These are phyloP conservation scores for Ctenochaetus hawaiiensis DNA, from an alignment of 2,797 vertebrate species.

Conservation along the genomic window DNA sequence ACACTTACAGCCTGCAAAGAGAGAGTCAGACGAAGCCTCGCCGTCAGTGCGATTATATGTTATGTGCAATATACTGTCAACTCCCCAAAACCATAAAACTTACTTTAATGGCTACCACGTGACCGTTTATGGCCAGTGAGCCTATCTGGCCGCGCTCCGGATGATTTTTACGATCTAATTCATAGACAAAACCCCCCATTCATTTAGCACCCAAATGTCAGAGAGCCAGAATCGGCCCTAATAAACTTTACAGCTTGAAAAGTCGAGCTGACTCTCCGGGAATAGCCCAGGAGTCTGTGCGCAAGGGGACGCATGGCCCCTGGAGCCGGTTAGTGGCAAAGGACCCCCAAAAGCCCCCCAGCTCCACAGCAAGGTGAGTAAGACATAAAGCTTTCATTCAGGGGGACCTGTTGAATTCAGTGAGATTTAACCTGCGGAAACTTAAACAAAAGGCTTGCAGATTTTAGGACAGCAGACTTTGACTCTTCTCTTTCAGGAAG, in stretches of 20 bases:
- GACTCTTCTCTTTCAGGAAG: neutral
- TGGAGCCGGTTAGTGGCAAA: slow-evolving; percentile 87
- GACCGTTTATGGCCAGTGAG: slow-evolving; percentile 99
- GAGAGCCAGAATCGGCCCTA: slow-evolving; percentile 93
- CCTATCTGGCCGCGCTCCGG: slow-evolving; percentile 98
- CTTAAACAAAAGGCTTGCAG: slow-evolving; percentile 1
- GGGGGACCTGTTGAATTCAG: slow-evolving; percentile 80
- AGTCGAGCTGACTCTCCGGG: slow-evolving; percentile 90
- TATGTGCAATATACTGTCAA: slow-evolving; percentile 99
- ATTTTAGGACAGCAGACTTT: slow-evolving; percentile 6
- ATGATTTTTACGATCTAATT: slow-evolving; percentile 99
- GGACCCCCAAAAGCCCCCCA: slow-evolving; percentile 81
- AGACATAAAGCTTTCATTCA: slow-evolving; percentile 73
- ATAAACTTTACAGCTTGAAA: slow-evolving; percentile 98
- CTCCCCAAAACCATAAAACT: slow-evolving; percentile 99
- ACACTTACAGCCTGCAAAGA: slow-evolving; percentile 94
- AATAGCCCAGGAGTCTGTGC: slow-evolving; percentile 84
- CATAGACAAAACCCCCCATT: slow-evolving; percentile 97
- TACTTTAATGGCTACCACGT: slow-evolving; percentile 99
- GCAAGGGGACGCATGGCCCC: slow-evolving; percentile 88
- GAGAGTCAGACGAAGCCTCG: slow-evolving; percentile 97
- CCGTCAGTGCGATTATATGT: slow-evolving; percentile 99
- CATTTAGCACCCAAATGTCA: slow-evolving; percentile 99
- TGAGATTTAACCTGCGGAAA: slow-evolving; percentile 21
- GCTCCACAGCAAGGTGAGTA: slow-evolving; percentile 91